These are phyloP conservation scores for Tapirus terrestris DNA, from an alignment of 2,113 vertebrate genomes.

Conservation along the genomic window DNA sequence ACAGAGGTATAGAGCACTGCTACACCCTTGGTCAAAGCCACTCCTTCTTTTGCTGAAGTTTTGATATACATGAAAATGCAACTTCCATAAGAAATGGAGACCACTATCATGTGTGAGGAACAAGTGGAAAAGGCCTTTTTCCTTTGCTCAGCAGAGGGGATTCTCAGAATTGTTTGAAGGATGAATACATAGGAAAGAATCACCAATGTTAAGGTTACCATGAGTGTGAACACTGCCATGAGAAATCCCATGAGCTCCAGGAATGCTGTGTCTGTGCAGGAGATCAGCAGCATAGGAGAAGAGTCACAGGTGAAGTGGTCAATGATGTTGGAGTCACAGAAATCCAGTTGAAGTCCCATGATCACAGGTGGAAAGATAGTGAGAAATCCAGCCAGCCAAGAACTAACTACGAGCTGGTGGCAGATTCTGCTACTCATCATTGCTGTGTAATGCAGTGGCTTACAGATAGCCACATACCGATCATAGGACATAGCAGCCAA, in stretches of 20 bases:
- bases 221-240: constrained; percentile 49
- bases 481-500: no score
- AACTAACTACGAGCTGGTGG: no score
- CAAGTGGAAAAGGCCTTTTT: constrained; percentile 78
- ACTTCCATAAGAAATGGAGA: constrained; percentile 74
- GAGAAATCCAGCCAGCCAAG: no score
- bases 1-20: constrained; percentile 61
- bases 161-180: constrained; percentile 58
- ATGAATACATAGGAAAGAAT: constrained; percentile 68
- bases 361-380: no score
- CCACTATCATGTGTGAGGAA: constrained; percentile 69
- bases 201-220: constrained; percentile 55
- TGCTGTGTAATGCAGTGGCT: no score
- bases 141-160: constrained; percentile 55
- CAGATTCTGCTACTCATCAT: no score
- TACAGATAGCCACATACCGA: no score
- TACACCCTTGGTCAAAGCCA: constrained; percentile 43
- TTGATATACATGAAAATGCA: constrained; percentile 78
- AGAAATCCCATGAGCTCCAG: constrained; percentile 51
- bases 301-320: constrained; percentile 71
- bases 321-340: no score
- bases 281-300: constrained; percentile 57
- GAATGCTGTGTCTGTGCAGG: constrained; percentile 65
- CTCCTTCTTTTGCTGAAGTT: constrained; percentile 59
- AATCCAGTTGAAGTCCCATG: no score